Evolutionary conservation across 2,888 invertebrate genomes (phyloP), one percentile per base, ranked within the genome.

Genomic region (Caenorhabditis virilis): DNA sequence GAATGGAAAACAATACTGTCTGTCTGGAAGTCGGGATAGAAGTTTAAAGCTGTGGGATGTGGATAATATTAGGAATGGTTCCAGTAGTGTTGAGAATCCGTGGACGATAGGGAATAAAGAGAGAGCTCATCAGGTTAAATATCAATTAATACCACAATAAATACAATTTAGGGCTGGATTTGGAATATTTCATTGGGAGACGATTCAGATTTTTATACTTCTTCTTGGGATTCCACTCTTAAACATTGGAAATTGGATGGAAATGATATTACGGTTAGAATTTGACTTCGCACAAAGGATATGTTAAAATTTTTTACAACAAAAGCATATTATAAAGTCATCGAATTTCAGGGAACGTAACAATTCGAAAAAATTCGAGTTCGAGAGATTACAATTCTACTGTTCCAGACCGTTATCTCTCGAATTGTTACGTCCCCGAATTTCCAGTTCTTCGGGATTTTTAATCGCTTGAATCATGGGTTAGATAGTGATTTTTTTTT

Each of bases 31-130:
- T 16, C 41, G 72, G 1, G 72, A 72, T 46, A 52, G 72, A 20
- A 53, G 55, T 0, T 67, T 72, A 25, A 53, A 58, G 16, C 41
- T 72, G 0, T 72, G 72, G 72, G 54, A 68, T 45, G n/a, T 72
- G 0, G 57, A 64, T 3, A 54, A 47, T 15, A 50, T 66, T 1
- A 30, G 30, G 2, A 51, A 33, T 2, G 55, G 43, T 0, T 54
- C 26, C 1, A 35, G 47, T 18, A 23, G 36, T 7, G 41, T 25
- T 1, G 47, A 43, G 23, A 54, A 59, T n/a, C 22, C 20, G n/a
- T 64, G 64, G 64, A 59, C 55, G 18, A 47, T 55, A 25, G 53
- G 45, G 13, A 55, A 26, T 5, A 49, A 56, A 16, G 52, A 60
- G n/a, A n/a, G n/a, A n/a, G n/a, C n/a, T n/a, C n/a, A n/a, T n/a